These are phyloP conservation scores for Anarsia innoxiella DNA, from an alignment of 2,888 invertebrate species.

Conservation along the genomic window DNA sequence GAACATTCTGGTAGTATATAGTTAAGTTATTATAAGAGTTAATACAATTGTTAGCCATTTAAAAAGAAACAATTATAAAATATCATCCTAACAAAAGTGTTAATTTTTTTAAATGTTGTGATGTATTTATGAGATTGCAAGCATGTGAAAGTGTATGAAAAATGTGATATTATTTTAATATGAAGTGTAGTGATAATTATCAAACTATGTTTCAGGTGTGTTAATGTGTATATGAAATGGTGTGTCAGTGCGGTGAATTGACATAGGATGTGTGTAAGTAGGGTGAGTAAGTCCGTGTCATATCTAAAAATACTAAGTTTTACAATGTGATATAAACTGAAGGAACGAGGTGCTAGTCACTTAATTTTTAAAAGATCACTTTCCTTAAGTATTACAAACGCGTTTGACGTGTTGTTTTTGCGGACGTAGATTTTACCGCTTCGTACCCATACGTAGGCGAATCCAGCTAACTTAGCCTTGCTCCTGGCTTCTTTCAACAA, in stretches of 20 bases:
- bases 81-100: not conserved
- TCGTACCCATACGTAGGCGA: not conserved
- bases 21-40: not conserved
- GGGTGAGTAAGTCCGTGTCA: not conserved
- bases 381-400: not conserved
- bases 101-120: not conserved
- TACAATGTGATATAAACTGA: not conserved
- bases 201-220: not conserved
- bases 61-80: no score
- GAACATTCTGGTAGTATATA: slow-evolving; percentile 1
- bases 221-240: not conserved
- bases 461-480: not conserved
- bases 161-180: not conserved
- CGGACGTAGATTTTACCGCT: not conserved
- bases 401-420: not conserved
- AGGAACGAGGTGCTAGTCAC: not conserved
- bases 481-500: not conserved
- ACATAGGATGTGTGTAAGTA: not conserved
- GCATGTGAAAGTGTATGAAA: not conserved
- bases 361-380: not conserved
- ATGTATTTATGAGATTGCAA: not conserved
- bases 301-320: not conserved
- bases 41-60: not conserved
- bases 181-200: not conserved
- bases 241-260: not conserved